Evolutionary conservation across 1,140 invertebrate species (phyloP).

Genomic region (Drosophila melanica): DNA sequence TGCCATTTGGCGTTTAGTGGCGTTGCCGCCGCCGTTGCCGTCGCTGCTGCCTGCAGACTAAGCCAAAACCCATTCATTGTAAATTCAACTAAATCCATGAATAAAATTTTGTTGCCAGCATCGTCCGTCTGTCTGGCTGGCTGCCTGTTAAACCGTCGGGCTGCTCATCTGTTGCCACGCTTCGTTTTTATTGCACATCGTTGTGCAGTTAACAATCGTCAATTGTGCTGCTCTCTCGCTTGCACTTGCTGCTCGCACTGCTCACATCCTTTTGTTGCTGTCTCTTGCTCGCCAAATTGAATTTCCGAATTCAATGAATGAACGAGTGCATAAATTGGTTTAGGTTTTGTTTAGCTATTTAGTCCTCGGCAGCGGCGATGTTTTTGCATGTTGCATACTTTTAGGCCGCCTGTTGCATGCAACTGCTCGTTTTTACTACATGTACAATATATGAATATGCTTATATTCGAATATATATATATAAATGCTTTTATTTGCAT

Average conservation of each 20-base stretch:
- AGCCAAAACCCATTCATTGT: conserved; percentile 76
- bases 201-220: conserved; percentile 72
- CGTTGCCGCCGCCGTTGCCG: conserved; percentile 4
- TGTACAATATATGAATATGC: not conserved
- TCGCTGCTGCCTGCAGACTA: conserved; percentile 40
- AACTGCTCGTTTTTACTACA: conserved; percentile 44
- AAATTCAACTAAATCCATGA: conserved; percentile 83
- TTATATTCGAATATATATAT: conserved; percentile 3
- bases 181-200: conserved; percentile 74
- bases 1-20: conserved; percentile 55
- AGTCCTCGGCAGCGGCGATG: conserved; percentile 20
- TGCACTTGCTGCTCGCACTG: not conserved
- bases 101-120: conserved; percentile 70
- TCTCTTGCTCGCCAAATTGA: conserved; percentile 67
- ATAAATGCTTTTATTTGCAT: conserved; percentile 1
- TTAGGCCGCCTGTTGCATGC: conserved; percentile 76
- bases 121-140: conserved; percentile 12
- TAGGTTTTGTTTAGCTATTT: conserved; percentile 79
- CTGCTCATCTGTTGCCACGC: conserved; percentile 47
- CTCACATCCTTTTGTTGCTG: not conserved
- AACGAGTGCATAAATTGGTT: conserved; percentile 73
- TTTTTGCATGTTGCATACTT: conserved; percentile 63
- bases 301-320: conserved; percentile 82
- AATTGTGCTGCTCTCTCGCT: conserved; percentile 27
- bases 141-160: conserved; percentile 22